A percentile compares a stretch with the other conserved stretches of the same genome.
Conservation (phyloP, 1,140 invertebrate species). For the Drosophila kepulauana region DNA sequence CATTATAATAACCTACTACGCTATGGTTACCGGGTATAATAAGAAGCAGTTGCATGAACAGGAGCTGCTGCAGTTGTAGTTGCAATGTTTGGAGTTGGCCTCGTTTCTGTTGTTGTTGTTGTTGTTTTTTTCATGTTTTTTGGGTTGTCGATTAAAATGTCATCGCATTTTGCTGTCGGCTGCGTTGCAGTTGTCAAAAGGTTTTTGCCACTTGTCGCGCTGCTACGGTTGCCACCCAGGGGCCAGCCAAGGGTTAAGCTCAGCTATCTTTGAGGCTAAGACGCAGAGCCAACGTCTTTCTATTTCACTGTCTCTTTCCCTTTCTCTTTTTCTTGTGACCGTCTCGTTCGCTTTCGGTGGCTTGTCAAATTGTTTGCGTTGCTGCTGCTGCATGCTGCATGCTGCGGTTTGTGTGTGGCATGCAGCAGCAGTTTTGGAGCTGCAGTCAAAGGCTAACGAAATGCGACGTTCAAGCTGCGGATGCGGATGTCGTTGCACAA, state of each 20-base stretch:
- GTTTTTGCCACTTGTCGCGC: constrained; percentile 76
- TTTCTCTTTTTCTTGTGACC: neutral
- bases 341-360: constrained; percentile 1
- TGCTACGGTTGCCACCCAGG: constrained; percentile 34
- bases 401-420: constrained; percentile 30
- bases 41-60: constrained; percentile 6
- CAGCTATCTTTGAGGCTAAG: constrained; percentile 30
- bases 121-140: too few species aligned
- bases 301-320: neutral
- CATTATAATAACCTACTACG: too few species aligned
- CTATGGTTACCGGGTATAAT: too few species aligned
- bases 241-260: constrained; percentile 48
- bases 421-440: constrained; percentile 36
- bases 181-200: constrained; percentile 70
- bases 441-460: constrained; percentile 52
- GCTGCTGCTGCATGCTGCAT: constrained; percentile 11
- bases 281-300: neutral
- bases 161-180: constrained; percentile 73
- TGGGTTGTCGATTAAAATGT: constrained; percentile 74
- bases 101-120: constrained; percentile 23
- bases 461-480: constrained; percentile 23
- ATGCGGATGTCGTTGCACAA: constrained; percentile 40
- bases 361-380: constrained; percentile 38
- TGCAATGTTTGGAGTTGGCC: constrained; percentile 1
- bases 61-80: neutral